phyloP scores from a whole-genome alignment of 2,113 vertebrate species.

The Ondatra zibethicus region DNA sequence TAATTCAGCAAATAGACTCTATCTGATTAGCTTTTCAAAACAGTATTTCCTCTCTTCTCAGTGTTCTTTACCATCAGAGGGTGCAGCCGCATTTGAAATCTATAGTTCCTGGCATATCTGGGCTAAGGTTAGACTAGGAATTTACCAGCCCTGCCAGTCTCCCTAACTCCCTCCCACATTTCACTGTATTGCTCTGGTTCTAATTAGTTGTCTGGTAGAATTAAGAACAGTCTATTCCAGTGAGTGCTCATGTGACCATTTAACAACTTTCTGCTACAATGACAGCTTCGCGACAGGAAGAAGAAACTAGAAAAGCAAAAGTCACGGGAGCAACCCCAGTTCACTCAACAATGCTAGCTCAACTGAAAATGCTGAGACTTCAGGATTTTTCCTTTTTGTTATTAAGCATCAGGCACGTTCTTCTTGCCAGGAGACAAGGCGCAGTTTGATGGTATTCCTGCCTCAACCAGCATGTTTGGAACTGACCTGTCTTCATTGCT shows the following conservation, averaged over 20 bases:
- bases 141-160: constrained; percentile 79
- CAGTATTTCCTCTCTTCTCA: constrained; percentile 18
- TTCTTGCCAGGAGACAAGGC: not conserved
- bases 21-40: constrained; percentile 27
- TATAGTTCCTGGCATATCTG: constrained; percentile 81
- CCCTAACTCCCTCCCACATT: constrained; percentile 78
- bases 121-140: constrained; percentile 80
- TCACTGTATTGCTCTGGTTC: constrained; percentile 68
- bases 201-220: constrained; percentile 85
- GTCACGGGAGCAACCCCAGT: not conserved
- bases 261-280: constrained; percentile 60
- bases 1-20: constrained; percentile 61
- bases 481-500: constrained; percentile 50
- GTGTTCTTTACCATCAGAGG: not conserved
- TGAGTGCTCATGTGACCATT: constrained; percentile 61
- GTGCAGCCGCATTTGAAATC: constrained; percentile 69
- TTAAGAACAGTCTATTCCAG: constrained; percentile 80
- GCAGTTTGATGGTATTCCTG: constrained; percentile 5
- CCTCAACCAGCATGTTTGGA: constrained; percentile 60
- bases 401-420: not conserved
- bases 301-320: constrained; percentile 58
- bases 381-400: not conserved
- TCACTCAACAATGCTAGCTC: constrained; percentile 37
- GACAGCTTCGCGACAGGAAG: constrained; percentile 18
- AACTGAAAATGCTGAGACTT: not conserved